Evolutionary conservation across 2,888 invertebrate genomes (phyloP).

Genomic region (Pterostichus madidus): DNA sequence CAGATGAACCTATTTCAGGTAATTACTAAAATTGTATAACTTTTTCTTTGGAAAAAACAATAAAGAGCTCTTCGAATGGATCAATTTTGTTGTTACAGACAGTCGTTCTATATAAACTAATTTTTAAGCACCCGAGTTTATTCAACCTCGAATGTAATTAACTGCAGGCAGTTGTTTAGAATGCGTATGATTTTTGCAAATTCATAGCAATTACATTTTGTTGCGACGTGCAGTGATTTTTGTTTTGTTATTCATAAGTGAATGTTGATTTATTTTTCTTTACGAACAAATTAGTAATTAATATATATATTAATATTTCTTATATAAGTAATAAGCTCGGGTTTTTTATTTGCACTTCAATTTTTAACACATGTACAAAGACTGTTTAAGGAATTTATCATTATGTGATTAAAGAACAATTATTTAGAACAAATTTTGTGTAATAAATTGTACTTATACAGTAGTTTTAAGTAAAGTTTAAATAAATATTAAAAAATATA

Average conservation of each 20-base stretch:
- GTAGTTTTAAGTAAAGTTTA: constrained; percentile 13
- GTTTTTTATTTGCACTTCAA: constrained; percentile 26
- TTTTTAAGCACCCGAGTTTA: constrained; percentile 50
- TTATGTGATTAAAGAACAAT: constrained; percentile 30
- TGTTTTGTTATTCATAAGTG: constrained; percentile 8
- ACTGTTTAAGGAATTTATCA: constrained; percentile 60
- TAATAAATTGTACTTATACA: constrained; percentile 22
- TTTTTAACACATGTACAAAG: constrained; percentile 46
- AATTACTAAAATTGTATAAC: neutral
- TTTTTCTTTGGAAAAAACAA: neutral
- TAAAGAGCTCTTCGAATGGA: neutral
- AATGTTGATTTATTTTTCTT: constrained; percentile 2
- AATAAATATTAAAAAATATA: neutral
- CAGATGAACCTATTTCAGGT: too few species aligned
- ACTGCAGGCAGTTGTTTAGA: constrained; percentile 49
- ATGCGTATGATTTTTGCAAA: neutral
- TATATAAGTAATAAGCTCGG: constrained; percentile 50
- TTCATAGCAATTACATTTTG: neutral
- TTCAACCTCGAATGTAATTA: constrained; percentile 28
- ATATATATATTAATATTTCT: constrained; percentile 16
- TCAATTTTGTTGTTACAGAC: constrained; percentile 9
- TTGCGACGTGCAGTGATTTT: neutral
- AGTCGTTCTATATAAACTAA: constrained; percentile 12
- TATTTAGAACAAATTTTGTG: neutral
- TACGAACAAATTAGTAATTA: constrained; percentile 26